Percentiles rank a stretch among this genome's conserved stretches.
These are phyloP conservation scores for Bos taurus DNA, from an alignment of 2,113 vertebrate species.

Conservation along the genomic window DNA sequence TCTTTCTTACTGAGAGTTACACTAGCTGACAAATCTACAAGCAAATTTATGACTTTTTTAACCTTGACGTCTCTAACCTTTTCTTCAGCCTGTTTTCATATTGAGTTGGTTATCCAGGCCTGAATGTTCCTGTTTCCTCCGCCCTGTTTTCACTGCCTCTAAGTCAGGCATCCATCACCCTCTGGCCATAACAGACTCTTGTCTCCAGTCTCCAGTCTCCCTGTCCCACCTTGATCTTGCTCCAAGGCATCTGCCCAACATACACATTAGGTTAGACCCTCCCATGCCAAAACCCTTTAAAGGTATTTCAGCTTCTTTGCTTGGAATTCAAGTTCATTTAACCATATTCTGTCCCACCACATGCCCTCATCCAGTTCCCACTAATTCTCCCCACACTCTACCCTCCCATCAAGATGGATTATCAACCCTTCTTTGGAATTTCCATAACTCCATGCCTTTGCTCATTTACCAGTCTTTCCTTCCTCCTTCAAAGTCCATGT, in stretches of 20 bases:
- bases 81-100: not conserved
- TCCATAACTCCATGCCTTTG: not conserved
- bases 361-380: not conserved
- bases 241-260: not conserved
- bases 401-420: not conserved
- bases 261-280: not conserved
- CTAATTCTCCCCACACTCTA: not conserved
- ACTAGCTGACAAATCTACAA: not conserved
- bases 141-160: not conserved
- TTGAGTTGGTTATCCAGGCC: not conserved
- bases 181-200: not conserved
- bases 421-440: not conserved
- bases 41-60: not conserved
- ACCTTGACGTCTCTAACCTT: not conserved
- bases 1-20: slow-evolving; percentile 6
- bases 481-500: not conserved
- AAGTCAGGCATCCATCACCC: not conserved
- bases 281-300: not conserved
- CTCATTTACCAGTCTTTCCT: not conserved
- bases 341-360: not conserved
- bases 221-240: not conserved
- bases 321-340: not conserved
- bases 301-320: not conserved
- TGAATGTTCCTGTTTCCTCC: not conserved
- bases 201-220: not conserved